Evolutionary conservation across 92 coral and sea anemone genomes (phyloP).

Genomic region (Scolanthus callimorphus): DNA sequence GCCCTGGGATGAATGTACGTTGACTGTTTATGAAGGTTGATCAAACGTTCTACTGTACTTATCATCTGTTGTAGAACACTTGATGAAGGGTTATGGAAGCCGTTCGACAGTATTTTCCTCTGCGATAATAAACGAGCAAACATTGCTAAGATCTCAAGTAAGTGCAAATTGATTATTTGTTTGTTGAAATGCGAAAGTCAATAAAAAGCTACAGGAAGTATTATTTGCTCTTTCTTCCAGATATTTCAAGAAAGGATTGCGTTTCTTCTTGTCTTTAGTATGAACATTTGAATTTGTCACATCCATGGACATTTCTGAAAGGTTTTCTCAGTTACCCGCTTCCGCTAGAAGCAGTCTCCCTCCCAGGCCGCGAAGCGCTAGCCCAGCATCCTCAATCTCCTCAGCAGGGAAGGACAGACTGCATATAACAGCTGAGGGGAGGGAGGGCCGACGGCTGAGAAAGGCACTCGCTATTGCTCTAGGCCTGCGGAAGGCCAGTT

Average conservation of each 20-base stretch:
- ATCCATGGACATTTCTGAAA: neutral
- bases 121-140: neutral
- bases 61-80: too few relatives aligned
- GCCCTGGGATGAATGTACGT: too few relatives aligned
- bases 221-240: neutral
- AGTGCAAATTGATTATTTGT: neutral
- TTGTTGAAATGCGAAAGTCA: too few relatives aligned
- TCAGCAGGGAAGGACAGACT: neutral
- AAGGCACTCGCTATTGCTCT: conserved; percentile 26
- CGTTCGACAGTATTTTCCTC: neutral
- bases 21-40: too few relatives aligned
- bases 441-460: conserved; percentile 19
- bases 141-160: neutral
- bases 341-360: neutral
- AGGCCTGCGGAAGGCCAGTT: conserved; percentile 7
- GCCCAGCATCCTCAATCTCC: neutral
- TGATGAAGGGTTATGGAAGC: too few relatives aligned
- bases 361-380: neutral
- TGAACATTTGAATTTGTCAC: neutral
- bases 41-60: too few relatives aligned
- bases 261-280: neutral
- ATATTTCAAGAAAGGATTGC: neutral
- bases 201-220: too few relatives aligned
- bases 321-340: neutral
- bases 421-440: conserved; percentile 27